Percentiles rank a stretch among this genome's conserved stretches.
Evolutionary conservation across 2,797 vertebrate species (phyloP).

Genomic region (Diceros bicornis): DNA sequence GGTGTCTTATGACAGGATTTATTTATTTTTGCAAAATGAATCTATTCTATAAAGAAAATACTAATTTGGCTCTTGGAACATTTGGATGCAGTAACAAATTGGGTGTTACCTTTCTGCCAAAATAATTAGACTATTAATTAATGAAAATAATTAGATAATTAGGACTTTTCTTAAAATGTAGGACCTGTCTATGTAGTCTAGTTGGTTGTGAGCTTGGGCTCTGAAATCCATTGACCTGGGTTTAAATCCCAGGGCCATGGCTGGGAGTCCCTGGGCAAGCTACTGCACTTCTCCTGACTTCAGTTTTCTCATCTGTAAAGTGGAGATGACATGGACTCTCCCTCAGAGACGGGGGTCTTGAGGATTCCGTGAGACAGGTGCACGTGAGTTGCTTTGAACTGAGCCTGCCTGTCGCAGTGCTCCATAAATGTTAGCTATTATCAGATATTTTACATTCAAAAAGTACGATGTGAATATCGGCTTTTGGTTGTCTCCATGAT

Average conservation of each 20-base stretch:
- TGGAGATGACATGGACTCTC: rapidly evolving
- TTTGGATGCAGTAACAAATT: neutral
- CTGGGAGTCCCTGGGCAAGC: neutral
- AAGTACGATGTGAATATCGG: neutral
- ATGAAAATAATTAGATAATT: too few species aligned
- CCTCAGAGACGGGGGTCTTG: too few species aligned
- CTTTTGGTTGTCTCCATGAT: neutral
- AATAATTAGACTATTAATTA: neutral
- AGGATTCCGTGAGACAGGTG: neutral
- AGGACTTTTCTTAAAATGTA: neutral
- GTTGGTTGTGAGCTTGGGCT: neutral
- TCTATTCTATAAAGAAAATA: neutral
- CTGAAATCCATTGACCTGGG: neutral
- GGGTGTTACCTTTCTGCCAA: neutral
- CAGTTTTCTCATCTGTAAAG: neutral
- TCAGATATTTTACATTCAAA: neutral
- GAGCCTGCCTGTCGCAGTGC: rapidly evolving
- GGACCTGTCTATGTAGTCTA: neutral
- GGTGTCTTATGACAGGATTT: neutral
- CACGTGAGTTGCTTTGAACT: neutral
- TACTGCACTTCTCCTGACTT: rapidly evolving
- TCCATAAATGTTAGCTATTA: neutral
- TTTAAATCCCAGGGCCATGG: neutral
- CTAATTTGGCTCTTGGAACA: neutral
- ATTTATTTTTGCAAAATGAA: conserved; percentile 24